Evolutionary conservation across 2,888 invertebrate genomes (phyloP).

Genomic region (Perithous albicinctus): DNA sequence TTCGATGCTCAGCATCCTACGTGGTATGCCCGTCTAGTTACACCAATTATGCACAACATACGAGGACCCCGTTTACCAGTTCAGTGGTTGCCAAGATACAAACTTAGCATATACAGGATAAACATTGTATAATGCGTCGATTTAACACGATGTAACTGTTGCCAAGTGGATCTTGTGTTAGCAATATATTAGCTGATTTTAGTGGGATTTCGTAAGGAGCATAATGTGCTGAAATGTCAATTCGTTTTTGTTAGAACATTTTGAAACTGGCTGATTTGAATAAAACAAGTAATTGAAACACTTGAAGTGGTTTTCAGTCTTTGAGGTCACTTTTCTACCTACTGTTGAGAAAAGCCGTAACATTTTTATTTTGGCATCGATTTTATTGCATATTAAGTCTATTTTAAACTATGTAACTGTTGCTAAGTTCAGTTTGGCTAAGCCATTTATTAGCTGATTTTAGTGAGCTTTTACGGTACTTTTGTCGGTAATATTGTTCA

Average conservation of each 20-base stretch:
- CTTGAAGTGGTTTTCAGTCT: background rate
- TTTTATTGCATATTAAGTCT: no score
- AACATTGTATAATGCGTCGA: constrained; percentile 15
- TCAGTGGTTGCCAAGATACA: constrained; percentile 7
- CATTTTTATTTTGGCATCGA: no score
- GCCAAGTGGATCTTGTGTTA: no score
- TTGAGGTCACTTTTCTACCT: no score
- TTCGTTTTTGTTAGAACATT: background rate
- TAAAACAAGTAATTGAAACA: background rate
- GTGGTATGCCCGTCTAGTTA: constrained; percentile 11
- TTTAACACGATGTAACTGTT: constrained; percentile 19
- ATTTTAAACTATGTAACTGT: no score
- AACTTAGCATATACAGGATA: background rate
- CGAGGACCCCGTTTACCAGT: background rate
- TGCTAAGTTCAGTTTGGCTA: no score
- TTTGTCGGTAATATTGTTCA: no score
- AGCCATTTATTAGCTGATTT: no score
- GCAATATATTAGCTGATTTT: background rate
- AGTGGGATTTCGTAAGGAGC: no score
- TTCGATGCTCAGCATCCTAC: constrained; percentile 23
- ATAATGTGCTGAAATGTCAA: background rate
- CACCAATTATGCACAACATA: constrained; percentile 49
- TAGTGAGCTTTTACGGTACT: no score
- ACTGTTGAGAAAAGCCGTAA: no score
- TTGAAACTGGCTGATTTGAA: background rate